These are phyloP conservation scores for Eumaeus atala DNA, from an alignment of 1,140 invertebrate genomes.

Conservation along the genomic window DNA sequence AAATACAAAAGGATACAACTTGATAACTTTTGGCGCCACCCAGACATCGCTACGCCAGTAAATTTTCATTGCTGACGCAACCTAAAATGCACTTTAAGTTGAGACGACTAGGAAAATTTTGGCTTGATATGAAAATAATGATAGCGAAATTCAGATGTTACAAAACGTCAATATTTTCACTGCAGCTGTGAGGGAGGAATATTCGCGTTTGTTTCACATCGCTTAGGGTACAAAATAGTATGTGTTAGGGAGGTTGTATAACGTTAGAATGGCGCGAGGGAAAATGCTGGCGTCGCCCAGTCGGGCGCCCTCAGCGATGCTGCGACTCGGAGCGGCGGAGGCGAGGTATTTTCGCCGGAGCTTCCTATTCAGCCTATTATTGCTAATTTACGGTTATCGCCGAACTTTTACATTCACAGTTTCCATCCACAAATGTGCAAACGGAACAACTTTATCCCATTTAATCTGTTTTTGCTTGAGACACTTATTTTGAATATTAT, in stretches of 20 bases:
- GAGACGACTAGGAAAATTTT: background rate
- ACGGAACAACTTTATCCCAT: slow-evolving; percentile 4
- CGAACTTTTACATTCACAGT: slow-evolving; percentile 34
- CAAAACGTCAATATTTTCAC: slow-evolving; percentile 19
- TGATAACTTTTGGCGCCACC: slow-evolving; percentile 49
- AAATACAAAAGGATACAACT: slow-evolving; percentile 13
- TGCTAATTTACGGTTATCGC: slow-evolving; percentile 57
- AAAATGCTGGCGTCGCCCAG: slow-evolving; percentile 50
- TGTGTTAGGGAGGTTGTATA: slow-evolving; percentile 16
- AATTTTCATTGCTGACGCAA: slow-evolving; percentile 25
- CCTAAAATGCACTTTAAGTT: slow-evolving; percentile 11
- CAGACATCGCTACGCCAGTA: slow-evolving; percentile 54
- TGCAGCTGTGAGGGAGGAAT: slow-evolving; percentile 10
- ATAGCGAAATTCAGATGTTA: slow-evolving; percentile 6
- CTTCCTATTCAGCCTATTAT: slow-evolving; percentile 50
- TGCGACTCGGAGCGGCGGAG: slow-evolving; percentile 43
- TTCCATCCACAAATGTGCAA: slow-evolving; percentile 34
- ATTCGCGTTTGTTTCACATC: slow-evolving; percentile 8
- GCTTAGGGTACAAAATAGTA: slow-evolving; percentile 10
- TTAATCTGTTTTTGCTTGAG: slow-evolving; percentile 3
- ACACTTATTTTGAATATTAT: slow-evolving; percentile 3
- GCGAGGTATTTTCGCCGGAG: slow-evolving; percentile 39
- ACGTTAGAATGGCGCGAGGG: slow-evolving; percentile 28
- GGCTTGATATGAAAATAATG: slow-evolving; percentile 10
- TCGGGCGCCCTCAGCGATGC: too few species aligned